Conservation (phyloP, 2,888 invertebrate species). For the Eristalis intricaria region DNA sequence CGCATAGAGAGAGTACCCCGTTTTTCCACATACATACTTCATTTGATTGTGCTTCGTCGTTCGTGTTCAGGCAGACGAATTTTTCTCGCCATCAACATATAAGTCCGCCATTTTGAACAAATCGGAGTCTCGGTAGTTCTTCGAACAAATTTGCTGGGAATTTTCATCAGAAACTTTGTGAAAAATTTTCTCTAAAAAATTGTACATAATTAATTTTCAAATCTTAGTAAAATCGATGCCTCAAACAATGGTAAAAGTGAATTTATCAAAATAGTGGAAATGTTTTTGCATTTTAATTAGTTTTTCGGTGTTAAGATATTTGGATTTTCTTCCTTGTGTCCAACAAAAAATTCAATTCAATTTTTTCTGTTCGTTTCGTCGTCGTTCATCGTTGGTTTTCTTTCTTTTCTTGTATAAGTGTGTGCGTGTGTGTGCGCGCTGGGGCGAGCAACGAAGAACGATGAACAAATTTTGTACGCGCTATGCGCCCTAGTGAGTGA, state of each 20-base stretch:
- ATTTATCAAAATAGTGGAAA: slow-evolving; percentile 53
- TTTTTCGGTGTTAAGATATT: slow-evolving; percentile 69
- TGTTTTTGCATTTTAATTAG: slow-evolving; percentile 64
- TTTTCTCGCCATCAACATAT: slow-evolving; percentile 72
- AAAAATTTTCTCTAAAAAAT: slow-evolving; percentile 68
- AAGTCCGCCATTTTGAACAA: slow-evolving; percentile 72
- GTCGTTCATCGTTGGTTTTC: slow-evolving; percentile 68
- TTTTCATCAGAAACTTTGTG: slow-evolving; percentile 72
- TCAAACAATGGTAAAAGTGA: slow-evolving; percentile 60
- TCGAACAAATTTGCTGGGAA: slow-evolving; percentile 71
- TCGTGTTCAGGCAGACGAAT: slow-evolving; percentile 67
- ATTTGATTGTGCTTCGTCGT: slow-evolving; percentile 67
- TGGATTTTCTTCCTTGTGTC: slow-evolving; percentile 66
- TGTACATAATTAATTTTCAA: slow-evolving; percentile 68
- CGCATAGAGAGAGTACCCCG: slow-evolving; percentile 91
- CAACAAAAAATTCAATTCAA: slow-evolving; percentile 72
- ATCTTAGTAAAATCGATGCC: slow-evolving; percentile 63
- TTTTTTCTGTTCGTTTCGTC: slow-evolving; percentile 65
- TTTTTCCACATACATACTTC: slow-evolving; percentile 82
- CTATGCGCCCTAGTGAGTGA: slow-evolving; percentile 55
- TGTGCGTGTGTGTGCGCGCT: slow-evolving; percentile 58
- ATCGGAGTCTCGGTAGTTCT: slow-evolving; percentile 73
- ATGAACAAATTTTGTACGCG: slow-evolving; percentile 55
- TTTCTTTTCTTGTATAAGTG: slow-evolving; percentile 65
- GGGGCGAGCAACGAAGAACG: slow-evolving; percentile 64